A percentile compares a stretch with the other conserved stretches of the same genome.
Evolutionary conservation across 2,113 vertebrate genomes (phyloP).

Genomic region (Mobula hypostoma): DNA sequence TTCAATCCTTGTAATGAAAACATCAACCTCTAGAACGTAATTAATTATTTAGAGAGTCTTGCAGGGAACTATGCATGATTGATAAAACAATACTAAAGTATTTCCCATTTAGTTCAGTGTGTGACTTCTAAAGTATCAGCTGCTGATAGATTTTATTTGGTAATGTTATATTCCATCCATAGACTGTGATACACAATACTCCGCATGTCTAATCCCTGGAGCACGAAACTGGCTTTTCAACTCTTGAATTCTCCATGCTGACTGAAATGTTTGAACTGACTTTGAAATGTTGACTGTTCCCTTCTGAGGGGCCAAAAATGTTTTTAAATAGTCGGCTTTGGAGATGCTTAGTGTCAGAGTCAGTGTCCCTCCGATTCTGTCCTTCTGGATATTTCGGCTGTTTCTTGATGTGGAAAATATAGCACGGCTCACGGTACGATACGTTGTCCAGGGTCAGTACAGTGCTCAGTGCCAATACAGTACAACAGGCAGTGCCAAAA

Average conservation of each 20-base stretch:
- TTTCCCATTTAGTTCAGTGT: background rate
- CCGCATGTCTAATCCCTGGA: background rate
- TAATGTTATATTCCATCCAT: background rate
- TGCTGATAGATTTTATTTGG: conserved; percentile 1
- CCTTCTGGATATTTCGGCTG: background rate
- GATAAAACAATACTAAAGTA: background rate
- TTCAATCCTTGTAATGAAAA: background rate
- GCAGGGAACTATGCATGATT: background rate
- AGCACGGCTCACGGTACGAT: too few species aligned
- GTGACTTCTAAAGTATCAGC: background rate
- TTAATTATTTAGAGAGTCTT: background rate
- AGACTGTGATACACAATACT: background rate
- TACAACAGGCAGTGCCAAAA: too few species aligned
- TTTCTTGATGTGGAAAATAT: background rate
- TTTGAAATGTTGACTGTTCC: background rate
- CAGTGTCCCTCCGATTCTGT: background rate
- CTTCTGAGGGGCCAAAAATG: background rate
- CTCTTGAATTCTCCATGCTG: background rate
- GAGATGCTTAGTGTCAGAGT: background rate
- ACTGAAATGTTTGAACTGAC: background rate
- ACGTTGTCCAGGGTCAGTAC: too few species aligned
- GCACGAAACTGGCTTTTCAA: background rate
- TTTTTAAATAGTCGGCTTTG: background rate
- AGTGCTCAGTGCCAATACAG: too few species aligned
- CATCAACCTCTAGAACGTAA: background rate